Conservation (phyloP, 2,797 vertebrate genomes). For the Mormyrops boulengeri region DNA sequence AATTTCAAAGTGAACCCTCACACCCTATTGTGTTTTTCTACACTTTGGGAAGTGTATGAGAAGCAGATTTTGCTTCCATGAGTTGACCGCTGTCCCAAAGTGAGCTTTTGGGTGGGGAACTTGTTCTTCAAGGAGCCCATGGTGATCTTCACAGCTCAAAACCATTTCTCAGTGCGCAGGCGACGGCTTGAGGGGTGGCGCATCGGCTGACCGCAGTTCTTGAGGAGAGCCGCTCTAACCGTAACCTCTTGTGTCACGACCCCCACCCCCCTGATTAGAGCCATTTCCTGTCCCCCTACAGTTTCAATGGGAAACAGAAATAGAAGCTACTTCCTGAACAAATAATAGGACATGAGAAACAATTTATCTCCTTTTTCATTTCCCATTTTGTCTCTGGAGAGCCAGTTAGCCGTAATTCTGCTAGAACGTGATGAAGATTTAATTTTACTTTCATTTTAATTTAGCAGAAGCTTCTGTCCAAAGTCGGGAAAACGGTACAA, state of each 20-base stretch:
- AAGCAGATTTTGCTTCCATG: neutral
- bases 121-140: neutral
- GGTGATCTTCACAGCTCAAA: neutral
- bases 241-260: neutral
- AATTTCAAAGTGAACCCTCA: neutral
- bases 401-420: neutral
- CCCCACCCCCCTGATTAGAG: neutral
- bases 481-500: neutral
- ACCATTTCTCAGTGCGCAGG: neutral
- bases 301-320: neutral
- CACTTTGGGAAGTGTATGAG: neutral
- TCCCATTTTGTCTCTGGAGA: neutral
- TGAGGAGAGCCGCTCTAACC: neutral
- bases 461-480: neutral
- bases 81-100: neutral
- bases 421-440: neutral
- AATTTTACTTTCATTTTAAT: neutral
- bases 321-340: neutral
- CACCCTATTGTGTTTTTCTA: neutral
- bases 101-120: neutral
- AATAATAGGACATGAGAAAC: slow-evolving; percentile 9
- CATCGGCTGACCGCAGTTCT: neutral
- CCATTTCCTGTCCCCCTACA: neutral
- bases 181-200: neutral
- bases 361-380: slow-evolving; percentile 1